Percentiles rank a stretch among this genome's conserved stretches.
Evolutionary conservation across 2,888 invertebrate species (phyloP).

Genomic region (Spicauda simplicius): DNA sequence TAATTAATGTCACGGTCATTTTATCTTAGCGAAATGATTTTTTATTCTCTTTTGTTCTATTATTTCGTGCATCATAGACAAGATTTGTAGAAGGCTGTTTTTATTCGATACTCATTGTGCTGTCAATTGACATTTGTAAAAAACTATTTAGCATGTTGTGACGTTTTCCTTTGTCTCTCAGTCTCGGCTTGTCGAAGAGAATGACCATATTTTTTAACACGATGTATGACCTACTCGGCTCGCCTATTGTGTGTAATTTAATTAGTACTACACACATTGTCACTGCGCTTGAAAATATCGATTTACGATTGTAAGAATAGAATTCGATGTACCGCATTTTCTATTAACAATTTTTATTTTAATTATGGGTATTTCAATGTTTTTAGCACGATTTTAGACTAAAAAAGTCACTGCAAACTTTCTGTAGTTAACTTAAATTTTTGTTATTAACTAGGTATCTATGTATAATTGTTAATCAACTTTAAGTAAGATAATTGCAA

Average conservation of each 20-base stretch:
- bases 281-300: background rate
- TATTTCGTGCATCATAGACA: background rate
- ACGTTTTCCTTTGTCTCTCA: constrained; percentile 35
- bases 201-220: constrained; percentile 32
- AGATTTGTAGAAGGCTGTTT: constrained; percentile 3
- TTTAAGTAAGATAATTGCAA: too few relatives aligned
- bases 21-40: background rate
- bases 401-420: too few relatives aligned
- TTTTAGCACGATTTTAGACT: too few relatives aligned
- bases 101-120: constrained; percentile 40
- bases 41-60: constrained; percentile 1
- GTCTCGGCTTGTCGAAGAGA: constrained; percentile 37
- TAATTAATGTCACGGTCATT: constrained; percentile 3
- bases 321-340: background rate
- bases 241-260: constrained; percentile 11
- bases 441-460: too few relatives aligned
- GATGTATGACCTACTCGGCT: constrained; percentile 20
- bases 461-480: too few relatives aligned
- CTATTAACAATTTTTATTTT: too few relatives aligned
- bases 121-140: constrained; percentile 39
- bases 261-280: constrained; percentile 20
- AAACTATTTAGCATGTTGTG: constrained; percentile 32
- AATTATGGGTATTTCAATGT: too few relatives aligned
- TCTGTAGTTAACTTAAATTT: too few relatives aligned
- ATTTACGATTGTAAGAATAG: background rate